Base-by-base conservation (phyloP, 2,888 invertebrate species). In the Trilocha varians region DNA sequence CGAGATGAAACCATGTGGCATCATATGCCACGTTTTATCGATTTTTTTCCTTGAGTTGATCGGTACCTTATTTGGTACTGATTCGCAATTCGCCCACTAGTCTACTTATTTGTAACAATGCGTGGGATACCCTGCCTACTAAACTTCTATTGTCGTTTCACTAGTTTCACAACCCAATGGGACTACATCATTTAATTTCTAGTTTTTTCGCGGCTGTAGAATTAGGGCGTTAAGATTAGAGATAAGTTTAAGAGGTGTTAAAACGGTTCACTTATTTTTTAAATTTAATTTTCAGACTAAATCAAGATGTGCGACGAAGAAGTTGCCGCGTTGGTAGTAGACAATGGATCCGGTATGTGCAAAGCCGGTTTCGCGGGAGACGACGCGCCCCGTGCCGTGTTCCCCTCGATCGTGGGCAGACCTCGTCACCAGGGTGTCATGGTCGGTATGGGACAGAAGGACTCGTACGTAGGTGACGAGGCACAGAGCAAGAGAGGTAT, bases 371-470 rank as follows among this genome's bases (percentile, higher is more conserved):
- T 97, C 82, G 96, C 97, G 68, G 97, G 97, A 62, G 96, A 97
- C 85, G 96, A 97, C 78, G 96, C 96, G 40, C 97, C 97, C 48
- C 91, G 96, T 68, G 96, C 97, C 75, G 96, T 96, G 62, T 98
- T 98, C 88, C 97, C 97, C 57, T 96, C 96, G 47, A 97, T 97
- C 80, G 97, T 97, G 58, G 96, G 97, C 61, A 91, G 96, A 65
- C 52, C 56, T 35, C 55, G 57, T 38, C 86, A 95, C 83, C 95
- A 95, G 87, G 94, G 94, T 65, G 94, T 95, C 72, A 97, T 97
- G 97, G 97, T 97, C 67, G 97, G 97, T 77, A 97, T 97, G 97
- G 97, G 97, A 62, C 97, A 97, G 87, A 97, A 97, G 87, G 97
- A 97, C 88, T 94, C 93, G 55, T 97, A 97, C 82, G 97, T 97